Percentiles rank a stretch among this genome's conserved stretches.
phyloP scores from a whole-genome alignment of 2,113 vertebrate species.

The Ictalurus punctatus region DNA sequence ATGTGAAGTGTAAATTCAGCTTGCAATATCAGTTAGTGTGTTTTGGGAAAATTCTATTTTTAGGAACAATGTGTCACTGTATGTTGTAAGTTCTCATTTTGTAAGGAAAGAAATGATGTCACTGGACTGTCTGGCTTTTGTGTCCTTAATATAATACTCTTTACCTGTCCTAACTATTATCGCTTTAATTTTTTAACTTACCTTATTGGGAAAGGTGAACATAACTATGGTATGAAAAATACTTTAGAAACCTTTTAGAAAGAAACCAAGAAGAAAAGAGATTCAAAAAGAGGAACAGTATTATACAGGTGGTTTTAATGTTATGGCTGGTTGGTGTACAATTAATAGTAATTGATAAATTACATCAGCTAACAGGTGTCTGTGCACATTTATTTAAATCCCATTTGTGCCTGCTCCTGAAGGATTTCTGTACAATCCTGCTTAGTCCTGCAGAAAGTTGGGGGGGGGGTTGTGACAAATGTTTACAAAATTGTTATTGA shows the following conservation, averaged over 20 bases:
- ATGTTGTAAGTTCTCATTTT: conserved; percentile 7
- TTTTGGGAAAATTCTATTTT: conserved; percentile 11
- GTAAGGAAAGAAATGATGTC: conserved; percentile 16
- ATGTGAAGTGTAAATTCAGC: conserved; percentile 6
- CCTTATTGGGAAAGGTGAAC: background rate
- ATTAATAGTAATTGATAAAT: no score
- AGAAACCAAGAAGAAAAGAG: background rate
- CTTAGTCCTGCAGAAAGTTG: background rate
- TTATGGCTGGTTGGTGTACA: no score
- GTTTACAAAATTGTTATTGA: no score
- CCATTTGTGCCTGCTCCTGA: background rate
- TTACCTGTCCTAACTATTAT: background rate
- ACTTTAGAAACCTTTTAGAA: background rate
- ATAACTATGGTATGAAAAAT: background rate
- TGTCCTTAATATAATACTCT: background rate
- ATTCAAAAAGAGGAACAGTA: background rate
- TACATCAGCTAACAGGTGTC: background rate
- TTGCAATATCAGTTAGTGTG: background rate
- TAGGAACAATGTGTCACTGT: background rate
- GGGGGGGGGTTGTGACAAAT: no score
- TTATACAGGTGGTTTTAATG: no score
- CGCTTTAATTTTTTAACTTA: background rate
- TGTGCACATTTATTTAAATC: background rate
- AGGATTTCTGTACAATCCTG: background rate
- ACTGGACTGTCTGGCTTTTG: conserved; percentile 22